Base-by-base conservation (phyloP, 2,797 vertebrate species). In the Myiotriccus ornatus region DNA sequence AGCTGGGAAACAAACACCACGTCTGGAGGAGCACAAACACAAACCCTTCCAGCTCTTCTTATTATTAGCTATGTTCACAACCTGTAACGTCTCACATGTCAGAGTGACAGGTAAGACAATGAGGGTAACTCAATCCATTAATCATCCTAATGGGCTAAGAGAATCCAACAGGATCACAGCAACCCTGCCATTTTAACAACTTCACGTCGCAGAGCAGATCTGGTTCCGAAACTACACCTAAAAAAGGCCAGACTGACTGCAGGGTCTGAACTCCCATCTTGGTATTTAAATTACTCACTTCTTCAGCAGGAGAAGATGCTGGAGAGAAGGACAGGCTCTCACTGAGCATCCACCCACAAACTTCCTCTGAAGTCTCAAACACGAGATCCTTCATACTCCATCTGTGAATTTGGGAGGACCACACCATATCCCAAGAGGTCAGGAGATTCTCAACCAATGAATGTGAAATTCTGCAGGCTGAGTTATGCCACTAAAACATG, bases 51-150 rank as follows among this genome's bases (percentile, higher is more conserved):
- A 70, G 76, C 37, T 89, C 74, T 59, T 60, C 47, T 77, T 80
- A 34, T 65, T 41, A 78, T 35, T 79, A 80, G 52, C 46, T 57
- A 3, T 17, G 30, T 34, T 77, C 67, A 63, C 80, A 73, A 60
- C 25, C 70, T 70, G 67, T 65, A 87, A 69, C 25, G 20, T 63
- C 84, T 87, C 77, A 28, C 41, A 47, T 43, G 44, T 76, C 74
- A 89, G 47, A 88, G 57, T 37, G 70, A 85, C 79, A 93, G 87
- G 39, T 64, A 80, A 71, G 89, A 87, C 77, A 93, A 81, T 25
- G 55, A 78, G 76, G 55, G 59, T 64, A 90, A 79, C 62, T 47
- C 65, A 57, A 86, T 86, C 62, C 79, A 87, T 84, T 92, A 67
- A 73, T 86, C 73, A 73, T 35, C 87, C 88, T 84, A 88, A 93